phyloP scores from a whole-genome alignment of 2,797 vertebrate species.

The Coluber constrictor region DNA sequence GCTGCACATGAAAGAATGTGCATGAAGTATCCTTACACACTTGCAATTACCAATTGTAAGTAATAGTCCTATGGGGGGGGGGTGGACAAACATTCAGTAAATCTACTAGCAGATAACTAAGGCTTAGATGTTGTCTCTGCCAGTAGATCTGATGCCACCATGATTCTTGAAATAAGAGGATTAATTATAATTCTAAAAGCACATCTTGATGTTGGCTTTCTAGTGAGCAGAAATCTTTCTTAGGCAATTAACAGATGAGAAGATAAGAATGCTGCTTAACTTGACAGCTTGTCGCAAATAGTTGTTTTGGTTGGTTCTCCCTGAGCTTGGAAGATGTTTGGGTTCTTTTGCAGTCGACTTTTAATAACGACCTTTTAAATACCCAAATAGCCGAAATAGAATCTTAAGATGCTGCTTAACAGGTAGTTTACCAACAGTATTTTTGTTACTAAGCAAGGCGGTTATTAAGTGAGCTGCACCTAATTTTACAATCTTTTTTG shows the following conservation, averaged over 20 bases:
- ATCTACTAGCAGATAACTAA: background rate
- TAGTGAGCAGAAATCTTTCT: background rate
- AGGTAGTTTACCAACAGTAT: background rate
- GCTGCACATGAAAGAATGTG: background rate
- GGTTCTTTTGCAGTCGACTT: background rate
- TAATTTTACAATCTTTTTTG: background rate
- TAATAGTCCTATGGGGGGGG: background rate
- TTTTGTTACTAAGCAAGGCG: background rate
- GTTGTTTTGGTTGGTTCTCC: background rate
- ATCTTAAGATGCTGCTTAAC: background rate
- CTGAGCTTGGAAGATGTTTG: background rate
- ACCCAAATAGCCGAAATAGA: slow-evolving; percentile 6
- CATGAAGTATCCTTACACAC: background rate
- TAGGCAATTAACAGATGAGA: background rate
- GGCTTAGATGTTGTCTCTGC: background rate
- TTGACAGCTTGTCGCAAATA: background rate
- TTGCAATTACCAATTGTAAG: background rate
- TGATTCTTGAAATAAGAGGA: background rate
- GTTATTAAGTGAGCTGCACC: background rate
- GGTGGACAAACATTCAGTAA: background rate
- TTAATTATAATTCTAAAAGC: background rate
- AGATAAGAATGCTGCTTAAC: background rate
- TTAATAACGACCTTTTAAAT: slow-evolving; percentile 3
- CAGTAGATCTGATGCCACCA: background rate
- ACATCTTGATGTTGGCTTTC: background rate